Evolutionary conservation across 2,888 invertebrate genomes (phyloP).

Genomic region (Latrodectus elegans): DNA sequence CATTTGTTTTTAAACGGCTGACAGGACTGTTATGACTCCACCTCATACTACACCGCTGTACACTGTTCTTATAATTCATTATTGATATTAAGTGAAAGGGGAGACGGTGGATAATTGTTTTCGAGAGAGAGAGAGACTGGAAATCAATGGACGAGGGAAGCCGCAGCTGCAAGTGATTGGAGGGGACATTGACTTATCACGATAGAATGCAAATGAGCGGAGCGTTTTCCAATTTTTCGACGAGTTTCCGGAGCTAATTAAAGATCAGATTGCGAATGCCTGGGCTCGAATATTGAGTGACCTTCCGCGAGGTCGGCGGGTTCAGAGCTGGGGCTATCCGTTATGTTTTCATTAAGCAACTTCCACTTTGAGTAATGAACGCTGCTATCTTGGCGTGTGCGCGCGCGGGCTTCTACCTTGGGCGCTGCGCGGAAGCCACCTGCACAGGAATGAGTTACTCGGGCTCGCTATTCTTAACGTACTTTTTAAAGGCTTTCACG

Average conservation of each 20-base stretch:
- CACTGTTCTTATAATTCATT: slow-evolving; percentile 37
- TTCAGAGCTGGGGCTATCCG: slow-evolving; percentile 43
- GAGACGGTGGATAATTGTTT: slow-evolving; percentile 57
- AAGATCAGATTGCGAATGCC: slow-evolving; percentile 57
- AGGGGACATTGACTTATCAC: slow-evolving; percentile 67
- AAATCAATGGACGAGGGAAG: slow-evolving; percentile 62
- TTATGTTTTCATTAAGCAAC: slow-evolving; percentile 67
- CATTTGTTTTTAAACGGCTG: neutral
- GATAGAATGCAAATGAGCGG: slow-evolving; percentile 59
- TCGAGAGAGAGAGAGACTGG: slow-evolving; percentile 22
- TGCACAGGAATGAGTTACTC: no score
- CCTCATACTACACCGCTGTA: neutral
- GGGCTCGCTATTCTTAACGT: no score
- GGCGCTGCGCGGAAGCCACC: neutral
- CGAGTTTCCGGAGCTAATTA: slow-evolving; percentile 61
- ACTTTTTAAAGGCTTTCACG: no score
- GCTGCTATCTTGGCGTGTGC: neutral
- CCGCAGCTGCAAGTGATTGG: slow-evolving; percentile 61
- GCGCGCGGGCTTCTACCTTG: neutral
- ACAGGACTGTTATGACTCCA: neutral
- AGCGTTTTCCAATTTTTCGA: slow-evolving; percentile 63
- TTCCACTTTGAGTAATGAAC: slow-evolving; percentile 47
- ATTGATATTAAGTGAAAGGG: slow-evolving; percentile 23
- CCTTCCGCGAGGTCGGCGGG: slow-evolving; percentile 24
- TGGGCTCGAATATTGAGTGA: slow-evolving; percentile 56